Percentiles rank a stretch among this genome's conserved stretches.
These are phyloP conservation scores for Oscheius sp. DNA, from an alignment of 2,888 invertebrate species.

Conservation along the genomic window DNA sequence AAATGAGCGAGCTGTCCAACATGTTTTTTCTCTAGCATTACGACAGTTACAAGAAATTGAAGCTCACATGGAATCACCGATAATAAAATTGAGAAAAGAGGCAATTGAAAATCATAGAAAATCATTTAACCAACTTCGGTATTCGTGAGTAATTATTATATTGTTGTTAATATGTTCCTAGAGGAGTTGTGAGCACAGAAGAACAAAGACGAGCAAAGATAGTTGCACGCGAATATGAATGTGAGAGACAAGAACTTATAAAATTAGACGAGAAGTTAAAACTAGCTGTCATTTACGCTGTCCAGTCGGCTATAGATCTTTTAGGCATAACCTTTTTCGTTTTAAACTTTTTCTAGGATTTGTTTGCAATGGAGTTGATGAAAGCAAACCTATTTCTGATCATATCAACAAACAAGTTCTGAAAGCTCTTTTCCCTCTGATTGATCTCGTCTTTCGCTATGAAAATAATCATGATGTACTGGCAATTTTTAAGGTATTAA, in stretches of 20 bases:
- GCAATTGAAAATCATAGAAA: conserved; percentile 3
- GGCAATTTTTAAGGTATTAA: neutral
- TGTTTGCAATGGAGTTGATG: conserved; percentile 1
- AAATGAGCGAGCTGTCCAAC: neutral
- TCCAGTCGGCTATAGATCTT: conserved; percentile 34
- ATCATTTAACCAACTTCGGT: neutral
- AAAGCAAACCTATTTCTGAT: neutral
- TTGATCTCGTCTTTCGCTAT: conserved; percentile 54
- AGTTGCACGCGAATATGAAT: conserved; percentile 1
- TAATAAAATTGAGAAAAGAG: conserved; percentile 15
- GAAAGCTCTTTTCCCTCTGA: conserved; percentile 48
- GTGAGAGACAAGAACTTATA: conserved; percentile 12
- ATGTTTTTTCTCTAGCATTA: conserved; percentile 8
- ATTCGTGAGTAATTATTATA: neutral
- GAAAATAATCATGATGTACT: conserved; percentile 32
- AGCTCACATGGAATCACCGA: conserved; percentile 18
- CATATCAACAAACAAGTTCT: conserved; percentile 13
- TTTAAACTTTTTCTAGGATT: neutral
- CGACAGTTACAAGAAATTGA: conserved; percentile 20
- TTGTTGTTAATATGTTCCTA: neutral
- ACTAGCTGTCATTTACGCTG: conserved; percentile 31
- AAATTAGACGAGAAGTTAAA: conserved; percentile 5
- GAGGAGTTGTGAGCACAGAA: neutral
- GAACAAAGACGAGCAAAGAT: neutral
- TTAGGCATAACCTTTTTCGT: conserved; percentile 5